Evolutionary conservation across 2,797 vertebrate species (phyloP).

Genomic region (Gymnoscopelus microlampas): DNA sequence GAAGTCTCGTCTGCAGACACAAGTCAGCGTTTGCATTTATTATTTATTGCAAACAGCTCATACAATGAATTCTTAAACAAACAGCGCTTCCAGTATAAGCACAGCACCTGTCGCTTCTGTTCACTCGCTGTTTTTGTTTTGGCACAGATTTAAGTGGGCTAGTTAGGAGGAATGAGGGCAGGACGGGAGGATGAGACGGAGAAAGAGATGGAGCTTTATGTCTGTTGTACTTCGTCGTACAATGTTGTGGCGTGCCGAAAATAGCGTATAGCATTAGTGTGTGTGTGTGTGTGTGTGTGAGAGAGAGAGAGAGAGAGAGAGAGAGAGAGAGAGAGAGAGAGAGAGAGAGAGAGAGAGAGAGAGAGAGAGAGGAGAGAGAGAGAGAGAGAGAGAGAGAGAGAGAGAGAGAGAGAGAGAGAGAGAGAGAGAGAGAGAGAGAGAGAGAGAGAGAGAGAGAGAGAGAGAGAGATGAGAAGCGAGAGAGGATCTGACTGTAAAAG

Average conservation of each 20-base stretch:
- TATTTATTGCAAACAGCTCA: slow-evolving; percentile 81
- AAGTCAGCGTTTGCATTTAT: slow-evolving; percentile 80
- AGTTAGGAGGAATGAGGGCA: slow-evolving; percentile 71
- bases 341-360: no score
- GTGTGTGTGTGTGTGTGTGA: no score
- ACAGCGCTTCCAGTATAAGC: slow-evolving; percentile 70
- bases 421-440: slow-evolving; percentile 43
- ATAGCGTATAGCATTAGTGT: no score
- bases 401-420: neutral
- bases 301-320: no score
- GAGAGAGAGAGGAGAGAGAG: no score
- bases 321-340: no score
- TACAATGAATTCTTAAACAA: slow-evolving; percentile 79
- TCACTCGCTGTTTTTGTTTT: slow-evolving; percentile 73
- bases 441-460: slow-evolving; percentile 28
- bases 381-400: no score
- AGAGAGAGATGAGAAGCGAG: slow-evolving; percentile 6
- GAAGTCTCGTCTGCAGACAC: slow-evolving; percentile 79
- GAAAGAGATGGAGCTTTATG: slow-evolving; percentile 25
- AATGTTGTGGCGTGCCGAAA: no score
- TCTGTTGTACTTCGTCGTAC: no score
- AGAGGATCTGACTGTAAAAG: slow-evolving; percentile 59
- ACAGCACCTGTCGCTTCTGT: slow-evolving; percentile 63
- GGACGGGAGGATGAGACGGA: slow-evolving; percentile 22
- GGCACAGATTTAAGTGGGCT: slow-evolving; percentile 73